These are phyloP conservation scores for Phrynocephalus guinanensis DNA, from an alignment of 2,797 vertebrate species.

Conservation along the genomic window DNA sequence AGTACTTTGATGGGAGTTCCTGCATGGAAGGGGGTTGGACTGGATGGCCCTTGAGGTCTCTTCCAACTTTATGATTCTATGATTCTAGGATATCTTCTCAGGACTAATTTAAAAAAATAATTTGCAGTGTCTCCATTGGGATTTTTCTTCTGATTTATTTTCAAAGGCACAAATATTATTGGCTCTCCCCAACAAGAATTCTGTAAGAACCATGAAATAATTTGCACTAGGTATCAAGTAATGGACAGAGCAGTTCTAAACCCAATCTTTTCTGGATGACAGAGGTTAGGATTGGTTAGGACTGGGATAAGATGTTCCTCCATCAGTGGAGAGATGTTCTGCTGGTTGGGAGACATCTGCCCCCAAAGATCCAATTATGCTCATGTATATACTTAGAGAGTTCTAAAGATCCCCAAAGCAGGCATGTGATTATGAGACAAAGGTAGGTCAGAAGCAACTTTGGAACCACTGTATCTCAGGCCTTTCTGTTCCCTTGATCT, in stretches of 20 bases:
- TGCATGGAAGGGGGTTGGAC: no score
- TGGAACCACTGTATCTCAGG: no score
- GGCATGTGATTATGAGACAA: no score
- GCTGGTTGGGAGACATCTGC: not conserved
- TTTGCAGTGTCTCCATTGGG: not conserved
- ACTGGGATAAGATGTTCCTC: no score
- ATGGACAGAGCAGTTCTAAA: not conserved
- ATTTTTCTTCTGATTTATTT: not conserved
- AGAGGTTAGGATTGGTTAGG: not conserved
- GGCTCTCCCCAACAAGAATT: not conserved
- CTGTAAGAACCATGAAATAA: not conserved
- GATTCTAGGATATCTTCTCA: not conserved
- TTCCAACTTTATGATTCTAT: no score
- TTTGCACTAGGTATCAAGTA: not conserved
- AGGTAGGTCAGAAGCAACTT: no score
- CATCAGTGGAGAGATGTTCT: not conserved
- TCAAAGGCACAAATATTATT: not conserved
- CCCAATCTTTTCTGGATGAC: not conserved
- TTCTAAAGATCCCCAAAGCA: no score
- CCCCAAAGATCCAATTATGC: not conserved
- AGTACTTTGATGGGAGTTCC: no score
- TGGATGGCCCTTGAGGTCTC: no score
- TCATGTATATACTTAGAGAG: no score
- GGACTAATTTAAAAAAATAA: not conserved
- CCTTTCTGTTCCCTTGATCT: no score